A percentile compares a stretch with the other conserved stretches of the same genome.
phyloP scores from a whole-genome alignment of 2,888 invertebrate genomes.

The Himalopsyche japonica region DNA sequence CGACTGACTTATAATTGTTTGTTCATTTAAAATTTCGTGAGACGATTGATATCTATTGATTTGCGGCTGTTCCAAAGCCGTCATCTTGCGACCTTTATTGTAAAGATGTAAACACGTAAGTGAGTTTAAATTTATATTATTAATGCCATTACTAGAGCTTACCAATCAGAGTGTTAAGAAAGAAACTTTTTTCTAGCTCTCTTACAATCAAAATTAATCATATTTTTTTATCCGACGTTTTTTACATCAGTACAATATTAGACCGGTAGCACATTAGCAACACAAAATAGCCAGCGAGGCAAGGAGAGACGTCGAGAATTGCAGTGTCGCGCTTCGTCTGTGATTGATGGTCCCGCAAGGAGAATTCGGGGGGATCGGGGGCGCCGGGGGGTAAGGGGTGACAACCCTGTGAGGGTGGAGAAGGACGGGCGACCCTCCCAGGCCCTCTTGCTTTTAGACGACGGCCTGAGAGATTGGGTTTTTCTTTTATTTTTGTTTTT shows the following conservation, averaged over 20 bases:
- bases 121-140: too few relatives aligned
- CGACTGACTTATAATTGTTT: too few relatives aligned
- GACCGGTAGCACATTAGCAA: slow-evolving; percentile 5
- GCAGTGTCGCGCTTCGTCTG: slow-evolving; percentile 36
- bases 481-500: neutral
- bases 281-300: slow-evolving; percentile 38
- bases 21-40: too few relatives aligned
- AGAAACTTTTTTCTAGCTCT: too few relatives aligned
- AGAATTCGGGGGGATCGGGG: neutral
- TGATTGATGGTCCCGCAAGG: slow-evolving; percentile 33
- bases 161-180: too few relatives aligned
- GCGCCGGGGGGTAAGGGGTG: slow-evolving; percentile 31
- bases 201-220: too few relatives aligned
- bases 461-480: neutral
- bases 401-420: slow-evolving; percentile 38
- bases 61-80: too few relatives aligned
- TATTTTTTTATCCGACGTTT: neutral
- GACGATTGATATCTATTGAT: too few relatives aligned
- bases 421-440: slow-evolving; percentile 34
- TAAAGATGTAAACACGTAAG: too few relatives aligned
- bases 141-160: too few relatives aligned
- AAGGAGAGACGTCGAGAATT: slow-evolving; percentile 39
- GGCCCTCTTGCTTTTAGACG: neutral
- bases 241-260: slow-evolving; percentile 21
- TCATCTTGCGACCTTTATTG: too few relatives aligned